Evolutionary conservation across 2,888 invertebrate genomes (phyloP).

Genomic region (Amphipyra tragopoginis): DNA sequence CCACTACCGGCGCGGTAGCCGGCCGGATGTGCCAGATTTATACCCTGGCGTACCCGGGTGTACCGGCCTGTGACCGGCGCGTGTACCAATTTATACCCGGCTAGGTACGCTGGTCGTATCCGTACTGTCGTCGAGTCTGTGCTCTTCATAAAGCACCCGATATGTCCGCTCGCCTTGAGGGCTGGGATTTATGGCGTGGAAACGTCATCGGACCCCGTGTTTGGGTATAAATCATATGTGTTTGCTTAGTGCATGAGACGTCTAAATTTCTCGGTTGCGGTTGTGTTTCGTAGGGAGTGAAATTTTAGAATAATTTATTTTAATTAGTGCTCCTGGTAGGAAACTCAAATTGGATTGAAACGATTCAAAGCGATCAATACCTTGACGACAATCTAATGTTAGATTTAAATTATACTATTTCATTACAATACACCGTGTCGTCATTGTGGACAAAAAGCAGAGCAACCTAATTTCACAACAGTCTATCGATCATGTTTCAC

Average conservation of each 20-base stretch:
- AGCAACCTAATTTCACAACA: too few relatives aligned
- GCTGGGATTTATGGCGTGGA: slow-evolving; percentile 88
- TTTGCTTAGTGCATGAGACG: slow-evolving; percentile 82
- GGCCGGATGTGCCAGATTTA: slow-evolving; percentile 88
- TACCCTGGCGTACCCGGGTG: slow-evolving; percentile 76
- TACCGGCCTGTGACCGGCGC: slow-evolving; percentile 74
- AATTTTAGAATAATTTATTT: slow-evolving; percentile 31
- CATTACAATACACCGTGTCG: too few relatives aligned
- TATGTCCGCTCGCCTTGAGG: slow-evolving; percentile 86
- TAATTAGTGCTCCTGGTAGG: neutral
- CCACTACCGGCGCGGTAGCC: slow-evolving; percentile 88
- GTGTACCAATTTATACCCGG: slow-evolving; percentile 65
- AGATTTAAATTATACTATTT: too few relatives aligned
- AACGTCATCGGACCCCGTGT: slow-evolving; percentile 86
- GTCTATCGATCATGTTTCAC: too few relatives aligned
- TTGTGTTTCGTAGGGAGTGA: slow-evolving; percentile 67
- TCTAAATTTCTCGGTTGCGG: slow-evolving; percentile 72
- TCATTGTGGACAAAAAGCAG: too few relatives aligned
- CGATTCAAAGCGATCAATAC: too few relatives aligned
- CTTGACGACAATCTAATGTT: too few relatives aligned
- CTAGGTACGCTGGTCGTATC: slow-evolving; percentile 70
- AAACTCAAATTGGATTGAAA: too few relatives aligned
- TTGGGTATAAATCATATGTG: slow-evolving; percentile 86
- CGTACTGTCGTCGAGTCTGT: slow-evolving; percentile 79
- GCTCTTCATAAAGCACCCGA: slow-evolving; percentile 87